Evolutionary conservation across 35 echinoderm and acorn worm species (phyloP), one percentile per base, ranked within the genome.

Genomic region (Ophiothrix spiculata): DNA sequence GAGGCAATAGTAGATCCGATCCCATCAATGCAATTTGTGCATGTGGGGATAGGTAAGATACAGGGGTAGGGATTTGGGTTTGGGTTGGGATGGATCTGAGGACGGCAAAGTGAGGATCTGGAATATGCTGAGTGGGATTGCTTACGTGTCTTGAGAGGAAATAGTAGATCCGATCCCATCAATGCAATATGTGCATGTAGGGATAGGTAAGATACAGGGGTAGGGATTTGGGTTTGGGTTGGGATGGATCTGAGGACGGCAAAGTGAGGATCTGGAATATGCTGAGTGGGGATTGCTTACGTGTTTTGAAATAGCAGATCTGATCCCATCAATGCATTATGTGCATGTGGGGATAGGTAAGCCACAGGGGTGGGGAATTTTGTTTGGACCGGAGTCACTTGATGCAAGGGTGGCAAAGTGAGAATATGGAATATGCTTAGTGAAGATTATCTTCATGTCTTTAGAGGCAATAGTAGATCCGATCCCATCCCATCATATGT

Each of bases 231-330:
- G n/a, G n/a, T n/a, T n/a, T n/a, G n/a, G n/a, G n/a, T n/a, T n/a
- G n/a, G n/a, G n/a, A n/a, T n/a, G n/a, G n/a, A n/a, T n/a, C n/a
- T n/a, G 81, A 93, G 29, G 83, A 91, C 25, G n/a, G n/a, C n/a
- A n/a, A n/a, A n/a, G n/a, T n/a, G n/a, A n/a, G n/a, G n/a, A 92
- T 99, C 60, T 99, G 92, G 96, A 94, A 99, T 56, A 92, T 94
- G 86, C 41, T 99, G 56, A 94, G 87, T 15, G 89, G 92, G 4
- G 92, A 99, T 80, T 99, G 96, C 56, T 63, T 99, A 42, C 83
- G 92, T 29, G 96, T 99, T 2, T 77, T 99, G 86, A 88, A 99
- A 99, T 84, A 99, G 96, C 56, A 75, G 96, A 38, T 99, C 96
- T 36, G 96, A 99, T 77, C 96, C 96, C 32, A 91, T 99, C 31